Conservation (phyloP, 2,113 vertebrate species). For the Coptodon bakossiorum region DNA sequence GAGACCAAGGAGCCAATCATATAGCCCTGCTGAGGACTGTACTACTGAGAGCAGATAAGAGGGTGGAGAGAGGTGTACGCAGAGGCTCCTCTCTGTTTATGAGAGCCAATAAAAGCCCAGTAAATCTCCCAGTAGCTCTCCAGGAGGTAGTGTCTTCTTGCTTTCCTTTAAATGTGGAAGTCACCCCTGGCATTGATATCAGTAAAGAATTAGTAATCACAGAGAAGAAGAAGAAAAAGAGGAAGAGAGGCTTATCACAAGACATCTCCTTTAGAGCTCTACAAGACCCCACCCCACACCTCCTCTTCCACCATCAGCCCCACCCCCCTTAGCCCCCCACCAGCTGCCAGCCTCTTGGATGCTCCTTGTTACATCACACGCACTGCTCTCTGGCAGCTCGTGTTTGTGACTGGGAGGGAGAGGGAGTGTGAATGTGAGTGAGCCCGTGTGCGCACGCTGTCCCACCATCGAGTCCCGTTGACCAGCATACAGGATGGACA, state of each 20-base stretch:
- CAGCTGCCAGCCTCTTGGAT: conserved; percentile 47
- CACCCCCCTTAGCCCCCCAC: not conserved
- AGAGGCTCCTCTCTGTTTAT: conserved; percentile 17
- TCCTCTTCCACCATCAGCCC: not conserved
- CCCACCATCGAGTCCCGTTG: conserved; percentile 32
- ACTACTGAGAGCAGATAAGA: conserved; percentile 62
- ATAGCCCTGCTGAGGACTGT: conserved; percentile 54
- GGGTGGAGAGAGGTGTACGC: conserved; percentile 40
- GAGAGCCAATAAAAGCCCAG: not conserved
- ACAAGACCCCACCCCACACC: not conserved
- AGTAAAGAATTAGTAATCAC: not conserved
- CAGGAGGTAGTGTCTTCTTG: not conserved
- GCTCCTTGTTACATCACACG: conserved; percentile 70
- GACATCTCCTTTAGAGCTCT: not conserved
- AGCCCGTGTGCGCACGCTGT: conserved; percentile 48
- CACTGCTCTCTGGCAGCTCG: conserved; percentile 46
- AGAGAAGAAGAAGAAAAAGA: not conserved
- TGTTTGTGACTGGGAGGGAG: conserved; percentile 63
- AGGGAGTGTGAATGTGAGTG: conserved; percentile 39
- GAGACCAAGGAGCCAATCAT: conserved; percentile 74
- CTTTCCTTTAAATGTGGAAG: not conserved
- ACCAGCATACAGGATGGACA: conserved; percentile 66
- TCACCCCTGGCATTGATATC: not conserved
- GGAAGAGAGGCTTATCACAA: not conserved
- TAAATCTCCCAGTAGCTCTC: not conserved